Base-by-base conservation (phyloP, 2,888 invertebrate genomes). In the Blastobasis lacticolella region DNA sequence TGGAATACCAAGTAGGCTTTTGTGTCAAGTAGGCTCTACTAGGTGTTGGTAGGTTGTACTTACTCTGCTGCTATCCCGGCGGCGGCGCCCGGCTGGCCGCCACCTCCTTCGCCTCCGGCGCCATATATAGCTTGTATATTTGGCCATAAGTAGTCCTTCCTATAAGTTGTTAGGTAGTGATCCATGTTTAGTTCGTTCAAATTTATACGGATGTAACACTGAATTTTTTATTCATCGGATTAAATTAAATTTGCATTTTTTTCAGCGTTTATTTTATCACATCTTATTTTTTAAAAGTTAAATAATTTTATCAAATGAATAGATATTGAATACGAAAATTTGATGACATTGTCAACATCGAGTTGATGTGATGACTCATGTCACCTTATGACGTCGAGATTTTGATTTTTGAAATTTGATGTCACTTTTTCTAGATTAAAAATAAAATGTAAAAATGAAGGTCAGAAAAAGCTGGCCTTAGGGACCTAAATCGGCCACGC, bases 61-160 rank as follows among this genome's bases (percentile, higher is more conserved):
- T 60, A 77, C 77, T 75, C 73, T 38, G 70, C 67, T 5, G n/a
- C 23, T 2, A 23, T 23, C 23, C 23, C 23, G 23, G 23, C 42
- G 5, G 37, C 50, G 4, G 9, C 10, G 8, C 38, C 48, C 1
- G 6, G 9, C 10, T 8, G 23, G 6, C 37, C 37, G 7, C 36
- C 42, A 9, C 48, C 50, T 9, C 45, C 49, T 6, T 38, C 40
- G 3, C 60, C 9, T 51, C 4, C 60, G 61, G 0, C 55, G 64
- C 0, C 66, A 0, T 63, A 62, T 0, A 67, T 56, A 0, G 74
- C 74, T 0, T 85, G 83, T 46, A 84, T 54, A 54, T 82, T 81
- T 0, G 92, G 92, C 92, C 92, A 92, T 23, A 90, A 63, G 60
- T 90, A 92, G 69, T 92, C 92, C 63, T 90, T 91, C 45, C 88